Evolutionary conservation across 2,888 invertebrate genomes (phyloP).

Genomic region (Cerceris ruficornis): DNA sequence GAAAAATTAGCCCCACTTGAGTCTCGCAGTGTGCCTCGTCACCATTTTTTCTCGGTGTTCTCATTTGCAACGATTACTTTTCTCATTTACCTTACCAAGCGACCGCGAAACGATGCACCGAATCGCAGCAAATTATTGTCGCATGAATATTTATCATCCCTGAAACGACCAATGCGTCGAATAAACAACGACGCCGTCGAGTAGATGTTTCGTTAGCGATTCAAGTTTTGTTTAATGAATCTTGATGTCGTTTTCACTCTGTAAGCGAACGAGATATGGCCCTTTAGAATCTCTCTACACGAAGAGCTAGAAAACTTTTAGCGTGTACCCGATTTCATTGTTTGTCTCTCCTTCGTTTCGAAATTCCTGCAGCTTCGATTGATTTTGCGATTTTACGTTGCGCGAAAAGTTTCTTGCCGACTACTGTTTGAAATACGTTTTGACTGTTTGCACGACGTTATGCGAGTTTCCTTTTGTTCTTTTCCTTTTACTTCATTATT

Average conservation of each 20-base stretch:
- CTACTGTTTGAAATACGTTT: not conserved
- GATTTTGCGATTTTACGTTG: not conserved
- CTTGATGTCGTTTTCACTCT: too few species aligned
- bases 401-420: not conserved
- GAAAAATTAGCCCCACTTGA: not conserved
- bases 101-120: constrained; percentile 11
- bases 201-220: constrained; percentile 10
- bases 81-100: constrained; percentile 5
- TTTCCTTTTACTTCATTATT: not conserved
- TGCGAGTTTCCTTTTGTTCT: constrained; percentile 1
- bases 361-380: constrained; percentile 13
- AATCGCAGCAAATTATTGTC: constrained; percentile 33
- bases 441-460: constrained; percentile 33
- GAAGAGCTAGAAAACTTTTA: too few species aligned
- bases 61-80: constrained; percentile 34
- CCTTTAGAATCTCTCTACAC: too few species aligned
- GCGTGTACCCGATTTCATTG: not conserved
- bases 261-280: too few species aligned
- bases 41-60: constrained; percentile 33
- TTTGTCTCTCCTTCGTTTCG: not conserved
- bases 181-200: constrained; percentile 1
- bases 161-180: not conserved
- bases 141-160: constrained; percentile 26
- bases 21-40: not conserved
- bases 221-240: constrained; percentile 2